These are phyloP conservation scores for Coptodon bakossiorum DNA, from an alignment of 2,113 vertebrate genomes.

Conservation along the genomic window DNA sequence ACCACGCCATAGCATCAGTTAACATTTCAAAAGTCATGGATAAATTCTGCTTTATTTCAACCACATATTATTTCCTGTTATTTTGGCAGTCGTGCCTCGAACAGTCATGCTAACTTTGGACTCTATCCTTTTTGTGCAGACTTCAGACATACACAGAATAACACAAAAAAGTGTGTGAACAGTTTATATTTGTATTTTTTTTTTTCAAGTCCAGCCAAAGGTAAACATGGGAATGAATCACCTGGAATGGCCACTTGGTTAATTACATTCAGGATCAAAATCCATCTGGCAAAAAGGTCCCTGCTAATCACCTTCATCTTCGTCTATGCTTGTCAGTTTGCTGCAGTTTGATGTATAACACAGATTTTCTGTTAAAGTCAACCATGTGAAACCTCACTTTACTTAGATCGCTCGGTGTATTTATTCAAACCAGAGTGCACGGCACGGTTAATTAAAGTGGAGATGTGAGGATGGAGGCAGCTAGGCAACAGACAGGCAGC, in stretches of 20 bases:
- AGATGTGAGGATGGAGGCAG: background rate
- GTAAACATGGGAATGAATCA: background rate
- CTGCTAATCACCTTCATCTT: background rate
- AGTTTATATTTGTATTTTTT: background rate
- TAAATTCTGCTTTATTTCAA: background rate
- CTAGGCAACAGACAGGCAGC: background rate
- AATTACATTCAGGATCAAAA: background rate
- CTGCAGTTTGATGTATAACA: background rate
- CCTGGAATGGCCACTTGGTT: background rate
- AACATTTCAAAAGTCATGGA: background rate
- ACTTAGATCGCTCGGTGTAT: background rate
- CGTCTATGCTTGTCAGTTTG: background rate
- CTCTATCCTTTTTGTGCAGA: background rate
- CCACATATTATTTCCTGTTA: background rate
- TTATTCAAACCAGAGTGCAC: background rate
- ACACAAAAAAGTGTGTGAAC: background rate
- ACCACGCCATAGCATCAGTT: fast-evolving
- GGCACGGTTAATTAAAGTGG: background rate
- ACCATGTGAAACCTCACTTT: background rate
- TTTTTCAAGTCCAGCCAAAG: background rate
- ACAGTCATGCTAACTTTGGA: background rate
- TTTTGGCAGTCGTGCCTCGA: background rate
- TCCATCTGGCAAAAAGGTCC: background rate
- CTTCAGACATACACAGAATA: background rate
- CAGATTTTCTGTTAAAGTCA: background rate